Evolutionary conservation across 2,113 vertebrate genomes (phyloP).

Genomic region (Cavia aperea): DNA sequence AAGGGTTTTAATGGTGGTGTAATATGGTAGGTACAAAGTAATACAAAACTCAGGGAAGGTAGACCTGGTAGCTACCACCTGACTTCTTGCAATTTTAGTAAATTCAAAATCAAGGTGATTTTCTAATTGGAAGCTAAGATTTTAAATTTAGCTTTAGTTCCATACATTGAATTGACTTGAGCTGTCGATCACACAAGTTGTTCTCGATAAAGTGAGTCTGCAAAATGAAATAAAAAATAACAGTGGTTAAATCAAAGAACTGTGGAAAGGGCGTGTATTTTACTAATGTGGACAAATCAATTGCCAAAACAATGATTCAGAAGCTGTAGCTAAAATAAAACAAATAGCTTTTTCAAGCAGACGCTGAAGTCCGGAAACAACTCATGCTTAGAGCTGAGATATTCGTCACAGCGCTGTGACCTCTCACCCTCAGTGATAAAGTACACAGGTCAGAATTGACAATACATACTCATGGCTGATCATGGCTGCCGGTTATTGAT

Average conservation of each 20-base stretch:
- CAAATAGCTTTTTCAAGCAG: conserved; percentile 44
- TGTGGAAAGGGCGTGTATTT: conserved; percentile 61
- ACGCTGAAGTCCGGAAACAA: conserved; percentile 70
- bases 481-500: conserved; percentile 88
- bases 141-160: conserved; percentile 22
- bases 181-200: not conserved
- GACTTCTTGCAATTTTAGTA: not conserved
- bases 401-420: conserved; percentile 75
- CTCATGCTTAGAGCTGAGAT: conserved; percentile 72
- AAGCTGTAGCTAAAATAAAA: conserved; percentile 64
- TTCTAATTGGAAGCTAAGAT: not conserved
- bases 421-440: conserved; percentile 80
- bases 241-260: conserved; percentile 56
- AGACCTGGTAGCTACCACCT: not conserved
- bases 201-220: not conserved
- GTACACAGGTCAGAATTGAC: conserved; percentile 82
- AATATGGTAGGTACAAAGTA: conserved; percentile 16
- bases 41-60: not conserved
- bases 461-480: conserved; percentile 83
- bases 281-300: conserved; percentile 64
- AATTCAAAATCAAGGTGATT: not conserved
- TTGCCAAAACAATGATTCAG: conserved; percentile 62
- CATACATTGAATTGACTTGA: conserved; percentile 15
- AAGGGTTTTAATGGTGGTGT: conserved; percentile 18
- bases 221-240: not conserved